Base-by-base conservation (phyloP, 2,888 invertebrate species). In the Sphaeridia pumilis region DNA sequence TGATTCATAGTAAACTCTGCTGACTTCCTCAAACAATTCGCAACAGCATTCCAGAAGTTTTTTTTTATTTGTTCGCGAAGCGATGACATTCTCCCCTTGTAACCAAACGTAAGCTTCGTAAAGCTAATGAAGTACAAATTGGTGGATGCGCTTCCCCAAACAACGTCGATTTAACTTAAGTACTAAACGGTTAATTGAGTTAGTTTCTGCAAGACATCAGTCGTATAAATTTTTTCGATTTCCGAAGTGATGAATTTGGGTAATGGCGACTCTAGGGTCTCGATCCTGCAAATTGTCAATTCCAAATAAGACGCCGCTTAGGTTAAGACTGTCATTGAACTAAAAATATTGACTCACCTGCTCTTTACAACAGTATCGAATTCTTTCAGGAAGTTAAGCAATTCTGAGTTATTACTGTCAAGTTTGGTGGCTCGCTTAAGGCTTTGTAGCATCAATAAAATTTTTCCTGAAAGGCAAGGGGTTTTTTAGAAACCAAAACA, bases 381-480 rank as follows among this genome's bases (percentile, higher is more conserved):
- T 65, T 85, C 81, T 63, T 90, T 79, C 65, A 89, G 74, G 70
- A 90, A 90, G 67, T 84, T 80, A 74, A 93, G 93, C 51, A 97
- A 76, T 67, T 83, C 81, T 25, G 89, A 85, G 73, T 87, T 77
- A 48, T 75, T 74, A 46, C 84, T 75, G 63, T 83, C 79, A 61
- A 94, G 73, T 50, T 78, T 77, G 70, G 81, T 78, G 51, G 93
- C 94, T 53, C 94, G 81, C 70, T 88, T 93, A 70, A 97, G 79
- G 65, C 93, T 90, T 73, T 94, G 93, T 67, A 97, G 78, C 94
- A 97, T 95, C 65, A 95, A 75, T 56, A 97, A 76, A 47, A 88
- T 80, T 73, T 89, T 90, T 67, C 81, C 87, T 87, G 75, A 2
- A 66, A 74, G 74, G 48, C 55, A 48, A 45, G 14, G 10, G 31